Evolutionary conservation across 2,888 invertebrate species (phyloP), one percentile per base, ranked within the genome.

Genomic region (Oscheius sp.): DNA sequence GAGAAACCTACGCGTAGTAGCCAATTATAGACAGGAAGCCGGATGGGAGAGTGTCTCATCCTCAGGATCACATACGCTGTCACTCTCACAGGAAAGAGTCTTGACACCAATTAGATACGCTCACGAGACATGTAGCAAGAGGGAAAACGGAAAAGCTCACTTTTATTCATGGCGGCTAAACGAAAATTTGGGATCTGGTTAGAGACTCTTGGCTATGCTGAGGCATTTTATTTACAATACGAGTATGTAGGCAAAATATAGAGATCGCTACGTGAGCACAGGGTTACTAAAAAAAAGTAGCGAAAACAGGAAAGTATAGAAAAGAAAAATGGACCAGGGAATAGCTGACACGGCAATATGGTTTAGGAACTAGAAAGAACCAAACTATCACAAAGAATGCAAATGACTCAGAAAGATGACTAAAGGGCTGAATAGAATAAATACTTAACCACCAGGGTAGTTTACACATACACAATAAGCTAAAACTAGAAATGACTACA

Each of bases 51-150:
- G 53, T 53, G 53, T 53, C 53, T 53, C 53, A 53, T 53, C 53
- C 53, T 53, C 53, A 53, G 53, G 11, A 53, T 53, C 53, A 53
- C n/a, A 53, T 53, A 53, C 11, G n/a, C 53, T 53, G 53, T 53
- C 53, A 21, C 53, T 13, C 53, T 53, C 53, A 53, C 53, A 29
- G 53, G 53, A 53, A 53, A 53, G 53, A 53, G 53, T 53, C 53
- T 11, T 53, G 53, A 53, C 53, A 53, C 53, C 53, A 53, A 53
- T 53, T 53, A 53, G 53, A 4, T 53, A 53, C 11, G 1, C 53
- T 53, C 53, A 53, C 29, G 29, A 21, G 53, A 53, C 53, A 53
- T 53, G 53, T 50, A 50, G 10, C 9, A 50, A 50, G 53, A 53
- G 53, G 53, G 53, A 29, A 9, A 53, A 53, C n/a, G 4, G n/a